Evolutionary conservation across 2,113 vertebrate genomes (phyloP), one percentile per base, ranked within the genome.

Genomic region (Herpailurus yagouaroundi): DNA sequence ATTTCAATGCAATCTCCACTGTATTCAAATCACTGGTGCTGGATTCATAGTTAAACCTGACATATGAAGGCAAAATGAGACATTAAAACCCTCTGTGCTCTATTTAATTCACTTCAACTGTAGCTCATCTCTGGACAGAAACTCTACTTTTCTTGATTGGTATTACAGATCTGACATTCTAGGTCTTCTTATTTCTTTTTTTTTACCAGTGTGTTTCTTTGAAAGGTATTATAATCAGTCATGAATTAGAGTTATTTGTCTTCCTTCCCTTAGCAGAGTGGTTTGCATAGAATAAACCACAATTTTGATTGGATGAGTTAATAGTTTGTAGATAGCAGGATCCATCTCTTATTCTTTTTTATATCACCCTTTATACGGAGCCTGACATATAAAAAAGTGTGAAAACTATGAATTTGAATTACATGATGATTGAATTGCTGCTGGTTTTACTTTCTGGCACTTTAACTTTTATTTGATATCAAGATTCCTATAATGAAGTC

Each of bases 401-500:
- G 50, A 57, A 81, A 95, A 80, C 73, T 73, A 63, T 16, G 36
- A 41, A 94, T 82, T 87, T 94, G 83, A 88, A 95, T 55, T 93
- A 13, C 33, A 79, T 81, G 7, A 66, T 50, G 18, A 90, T 45
- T 52, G 76, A 76, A 73, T 77, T 83, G 25, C 13, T 63, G 14
- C 76, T 87, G 23, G 11, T 31, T 98, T 87, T 92, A 74, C 8
- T 94, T 95, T 83, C 69, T 86, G 29, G 18, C 38, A 89, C 23
- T 81, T 64, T 38, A 89, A 77, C 15, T 76, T 91, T 48, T 86
- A 76, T 85, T 83, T 97, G 36, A 92, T 89, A 84, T 97, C 29
- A 92, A 91, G 60, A 81, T 92, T 92, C 11, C 13, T 92, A 45
- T 94, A 89, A 88, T 84, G 14, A 88, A 64, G 2, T 60, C 80